phyloP scores from a whole-genome alignment of 2,797 vertebrate genomes.

The Fistularia commersonii region DNA sequence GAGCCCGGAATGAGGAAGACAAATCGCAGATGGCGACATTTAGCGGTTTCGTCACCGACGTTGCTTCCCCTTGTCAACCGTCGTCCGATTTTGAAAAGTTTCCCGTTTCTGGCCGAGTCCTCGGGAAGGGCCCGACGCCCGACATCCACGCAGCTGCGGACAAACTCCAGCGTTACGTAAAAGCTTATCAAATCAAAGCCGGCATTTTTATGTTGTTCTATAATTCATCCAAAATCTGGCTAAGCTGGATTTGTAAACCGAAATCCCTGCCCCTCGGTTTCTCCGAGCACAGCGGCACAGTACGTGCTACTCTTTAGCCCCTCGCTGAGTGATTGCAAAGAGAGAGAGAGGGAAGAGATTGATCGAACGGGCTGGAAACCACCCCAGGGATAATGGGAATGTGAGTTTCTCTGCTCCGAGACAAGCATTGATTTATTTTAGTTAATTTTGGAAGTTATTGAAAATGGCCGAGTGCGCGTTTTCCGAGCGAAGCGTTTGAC shows the following conservation, averaged over 20 bases:
- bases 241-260: conserved; percentile 63
- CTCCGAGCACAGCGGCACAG: conserved; percentile 27
- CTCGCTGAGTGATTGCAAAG: conserved; percentile 38
- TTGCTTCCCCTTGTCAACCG: too few species aligned
- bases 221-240: conserved; percentile 56
- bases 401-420: conserved; percentile 22
- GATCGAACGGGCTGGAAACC: conserved; percentile 36
- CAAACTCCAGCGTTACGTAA: conserved; percentile 44
- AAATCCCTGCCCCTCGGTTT: conserved; percentile 39
- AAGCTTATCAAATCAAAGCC: conserved; percentile 61
- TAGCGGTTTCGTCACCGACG: too few species aligned
- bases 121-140: conserved; percentile 11
- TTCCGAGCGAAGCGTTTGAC: neutral
- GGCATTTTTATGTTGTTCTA: conserved; percentile 53
- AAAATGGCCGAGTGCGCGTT: neutral
- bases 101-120: neutral
- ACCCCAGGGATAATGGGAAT: conserved; percentile 32
- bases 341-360: conserved; percentile 7
- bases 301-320: conserved; percentile 16
- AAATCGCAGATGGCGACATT: too few species aligned
- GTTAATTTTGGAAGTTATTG: conserved; percentile 10
- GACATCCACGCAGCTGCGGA: conserved; percentile 25
- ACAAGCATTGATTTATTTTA: conserved; percentile 6
- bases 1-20: too few species aligned
- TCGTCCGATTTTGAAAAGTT: too few species aligned